phyloP scores from a whole-genome alignment of 2,797 vertebrate species.

The Vultur gryphus region DNA sequence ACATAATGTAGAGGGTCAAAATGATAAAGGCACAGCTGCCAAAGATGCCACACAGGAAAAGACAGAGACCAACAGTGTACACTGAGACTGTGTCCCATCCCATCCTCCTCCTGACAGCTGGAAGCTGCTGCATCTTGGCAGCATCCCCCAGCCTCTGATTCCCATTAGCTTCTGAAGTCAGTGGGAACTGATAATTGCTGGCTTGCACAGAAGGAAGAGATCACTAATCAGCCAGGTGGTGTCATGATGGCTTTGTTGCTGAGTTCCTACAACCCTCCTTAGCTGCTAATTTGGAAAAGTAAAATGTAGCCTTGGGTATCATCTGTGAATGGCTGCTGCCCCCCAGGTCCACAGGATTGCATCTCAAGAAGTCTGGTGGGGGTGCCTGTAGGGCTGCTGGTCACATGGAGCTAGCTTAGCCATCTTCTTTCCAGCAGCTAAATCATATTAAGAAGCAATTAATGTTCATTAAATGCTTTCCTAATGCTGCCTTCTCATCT shows the following conservation, averaged over 20 bases:
- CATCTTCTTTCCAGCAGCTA: constrained; percentile 28
- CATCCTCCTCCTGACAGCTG: background rate
- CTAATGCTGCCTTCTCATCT: constrained; percentile 29
- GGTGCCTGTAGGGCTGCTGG: background rate
- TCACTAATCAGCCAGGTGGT: constrained; percentile 53
- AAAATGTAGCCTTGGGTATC: background rate
- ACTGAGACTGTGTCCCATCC: background rate
- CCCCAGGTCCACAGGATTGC: background rate
- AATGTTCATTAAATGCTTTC: constrained; percentile 50
- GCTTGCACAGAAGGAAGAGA: constrained; percentile 2
- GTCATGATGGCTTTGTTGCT: constrained; percentile 26
- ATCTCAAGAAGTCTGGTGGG: background rate
- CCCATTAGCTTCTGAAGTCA: constrained; percentile 13
- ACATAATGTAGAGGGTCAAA: background rate
- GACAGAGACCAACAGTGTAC: background rate
- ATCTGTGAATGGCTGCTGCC: background rate
- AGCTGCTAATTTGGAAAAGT: constrained; percentile 16
- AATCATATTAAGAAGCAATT: constrained; percentile 59
- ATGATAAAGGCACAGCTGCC: background rate
- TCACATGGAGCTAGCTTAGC: background rate
- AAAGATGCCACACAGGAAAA: background rate
- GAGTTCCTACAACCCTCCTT: background rate
- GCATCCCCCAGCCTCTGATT: background rate
- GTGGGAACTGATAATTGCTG: constrained; percentile 37
- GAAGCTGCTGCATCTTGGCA: constrained; percentile 14